A percentile compares a stretch with the other conserved stretches of the same genome.
Conservation (phyloP, 2,113 vertebrate species). For the Heteronetta atricapilla region DNA sequence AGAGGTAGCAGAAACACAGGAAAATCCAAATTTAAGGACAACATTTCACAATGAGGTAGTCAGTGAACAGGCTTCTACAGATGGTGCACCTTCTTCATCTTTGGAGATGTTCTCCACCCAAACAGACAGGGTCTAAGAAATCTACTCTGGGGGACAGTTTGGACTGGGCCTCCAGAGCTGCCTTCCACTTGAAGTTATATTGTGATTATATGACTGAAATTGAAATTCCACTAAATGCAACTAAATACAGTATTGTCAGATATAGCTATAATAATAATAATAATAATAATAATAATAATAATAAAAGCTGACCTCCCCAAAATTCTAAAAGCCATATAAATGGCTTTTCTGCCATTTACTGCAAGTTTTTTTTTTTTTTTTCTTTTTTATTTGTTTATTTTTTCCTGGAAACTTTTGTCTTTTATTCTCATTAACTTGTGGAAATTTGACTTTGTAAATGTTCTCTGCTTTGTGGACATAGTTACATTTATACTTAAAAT, state of each 20-base stretch:
- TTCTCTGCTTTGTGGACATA: neutral
- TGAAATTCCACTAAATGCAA: neutral
- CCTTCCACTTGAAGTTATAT: neutral
- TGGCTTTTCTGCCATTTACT: too few relatives aligned
- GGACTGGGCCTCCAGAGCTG: accelerated
- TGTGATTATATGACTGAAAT: neutral
- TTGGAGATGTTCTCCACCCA: neutral
- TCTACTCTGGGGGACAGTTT: neutral
- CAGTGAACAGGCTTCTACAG: neutral
- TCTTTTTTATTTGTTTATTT: neutral
- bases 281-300: too few relatives aligned
- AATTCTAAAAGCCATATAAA: neutral
- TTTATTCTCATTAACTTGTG: neutral
- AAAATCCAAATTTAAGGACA: neutral
- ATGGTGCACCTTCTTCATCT: neutral
- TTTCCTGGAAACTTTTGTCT: neutral
- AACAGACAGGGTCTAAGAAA: neutral
- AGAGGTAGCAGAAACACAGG: neutral
- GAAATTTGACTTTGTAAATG: neutral
- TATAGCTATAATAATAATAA: neutral
- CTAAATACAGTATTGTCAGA: neutral
- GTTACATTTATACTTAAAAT: neutral
- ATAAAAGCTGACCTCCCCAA: accelerated
- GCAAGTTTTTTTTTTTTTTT: neutral
- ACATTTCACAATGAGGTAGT: neutral